These are phyloP conservation scores for Scopus umbretta DNA, from an alignment of 2,113 vertebrate species.

Conservation along the genomic window DNA sequence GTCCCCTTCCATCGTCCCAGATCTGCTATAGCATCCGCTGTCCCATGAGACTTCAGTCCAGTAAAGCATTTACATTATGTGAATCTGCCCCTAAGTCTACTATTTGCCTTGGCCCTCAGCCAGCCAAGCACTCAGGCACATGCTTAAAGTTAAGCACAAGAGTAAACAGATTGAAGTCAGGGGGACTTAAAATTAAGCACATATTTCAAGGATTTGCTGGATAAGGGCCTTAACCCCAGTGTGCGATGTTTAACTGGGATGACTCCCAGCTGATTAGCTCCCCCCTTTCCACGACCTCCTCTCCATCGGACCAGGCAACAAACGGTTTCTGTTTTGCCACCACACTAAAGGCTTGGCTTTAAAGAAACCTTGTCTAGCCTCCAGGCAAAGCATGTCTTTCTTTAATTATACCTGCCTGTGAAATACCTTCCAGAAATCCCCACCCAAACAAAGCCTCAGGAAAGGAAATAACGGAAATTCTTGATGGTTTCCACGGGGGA, in stretches of 20 bases:
- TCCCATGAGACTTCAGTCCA: not conserved
- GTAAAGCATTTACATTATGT: not conserved
- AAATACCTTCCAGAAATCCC: constrained; percentile 64
- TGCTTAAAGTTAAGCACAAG: constrained; percentile 59
- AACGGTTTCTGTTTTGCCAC: constrained; percentile 5
- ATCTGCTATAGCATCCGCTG: not conserved
- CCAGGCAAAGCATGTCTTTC: constrained; percentile 23
- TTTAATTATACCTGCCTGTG: constrained; percentile 61
- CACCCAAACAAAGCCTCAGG: constrained; percentile 60
- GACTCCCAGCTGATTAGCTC: constrained; percentile 34
- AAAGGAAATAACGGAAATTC: constrained; percentile 65
- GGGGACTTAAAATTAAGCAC: constrained; percentile 54
- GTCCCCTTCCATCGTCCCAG: not conserved
- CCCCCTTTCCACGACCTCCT: not conserved
- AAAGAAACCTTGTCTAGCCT: constrained; percentile 3
- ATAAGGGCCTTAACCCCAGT: constrained; percentile 5
- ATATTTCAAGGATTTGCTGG: constrained; percentile 53
- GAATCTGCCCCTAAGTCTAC: not conserved
- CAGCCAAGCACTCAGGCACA: constrained; percentile 52
- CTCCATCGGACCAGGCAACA: not conserved
- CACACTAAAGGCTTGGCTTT: not conserved
- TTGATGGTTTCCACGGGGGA: constrained; percentile 40
- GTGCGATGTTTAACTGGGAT: not conserved
- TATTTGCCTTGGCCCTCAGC: constrained; percentile 27
- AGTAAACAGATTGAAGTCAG: constrained; percentile 55